Evolutionary conservation across 2,888 invertebrate species (phyloP).

Genomic region (Scaptomyza cyrtandrae): DNA sequence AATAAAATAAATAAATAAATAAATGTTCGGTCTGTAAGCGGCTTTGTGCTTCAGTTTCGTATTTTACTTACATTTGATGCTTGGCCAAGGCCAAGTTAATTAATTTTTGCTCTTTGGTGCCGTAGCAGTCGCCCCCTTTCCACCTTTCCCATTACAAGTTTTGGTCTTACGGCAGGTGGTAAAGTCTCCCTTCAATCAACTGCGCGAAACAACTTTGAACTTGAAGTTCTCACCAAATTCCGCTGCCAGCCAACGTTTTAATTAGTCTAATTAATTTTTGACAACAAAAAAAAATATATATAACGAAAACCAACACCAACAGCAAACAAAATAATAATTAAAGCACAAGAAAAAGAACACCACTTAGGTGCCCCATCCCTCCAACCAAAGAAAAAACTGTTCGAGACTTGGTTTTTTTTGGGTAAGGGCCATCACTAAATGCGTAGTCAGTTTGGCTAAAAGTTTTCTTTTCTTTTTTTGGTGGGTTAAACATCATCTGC

Average conservation of each 20-base stretch:
- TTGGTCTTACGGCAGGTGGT: constrained; percentile 47
- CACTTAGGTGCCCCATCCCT: constrained; percentile 6
- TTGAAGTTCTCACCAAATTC: constrained; percentile 52
- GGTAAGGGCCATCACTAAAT: constrained; percentile 29
- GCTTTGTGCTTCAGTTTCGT: constrained; percentile 6
- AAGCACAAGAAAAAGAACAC: constrained; percentile 10
- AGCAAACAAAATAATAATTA: constrained; percentile 21
- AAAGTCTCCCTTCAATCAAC: constrained; percentile 76
- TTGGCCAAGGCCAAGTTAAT: constrained; percentile 63
- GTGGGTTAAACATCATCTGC: constrained; percentile 23
- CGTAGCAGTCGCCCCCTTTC: neutral
- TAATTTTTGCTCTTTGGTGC: constrained; percentile 54
- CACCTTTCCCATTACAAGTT: neutral
- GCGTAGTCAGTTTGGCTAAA: constrained; percentile 38
- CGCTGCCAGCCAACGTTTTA: constrained; percentile 59
- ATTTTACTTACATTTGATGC: constrained; percentile 13
- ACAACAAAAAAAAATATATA: constrained; percentile 42
- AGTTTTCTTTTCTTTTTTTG: constrained; percentile 20
- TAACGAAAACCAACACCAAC: constrained; percentile 14
- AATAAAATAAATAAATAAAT: too few species aligned
- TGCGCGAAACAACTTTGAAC: constrained; percentile 67
- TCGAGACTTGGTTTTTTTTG: neutral
- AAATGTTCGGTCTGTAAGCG: constrained; percentile 2
- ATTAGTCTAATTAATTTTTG: constrained; percentile 77
- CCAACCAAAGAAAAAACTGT: constrained; percentile 2